These are phyloP conservation scores for Lagodon rhomboides DNA, from an alignment of 2,797 vertebrate species.

Conservation along the genomic window DNA sequence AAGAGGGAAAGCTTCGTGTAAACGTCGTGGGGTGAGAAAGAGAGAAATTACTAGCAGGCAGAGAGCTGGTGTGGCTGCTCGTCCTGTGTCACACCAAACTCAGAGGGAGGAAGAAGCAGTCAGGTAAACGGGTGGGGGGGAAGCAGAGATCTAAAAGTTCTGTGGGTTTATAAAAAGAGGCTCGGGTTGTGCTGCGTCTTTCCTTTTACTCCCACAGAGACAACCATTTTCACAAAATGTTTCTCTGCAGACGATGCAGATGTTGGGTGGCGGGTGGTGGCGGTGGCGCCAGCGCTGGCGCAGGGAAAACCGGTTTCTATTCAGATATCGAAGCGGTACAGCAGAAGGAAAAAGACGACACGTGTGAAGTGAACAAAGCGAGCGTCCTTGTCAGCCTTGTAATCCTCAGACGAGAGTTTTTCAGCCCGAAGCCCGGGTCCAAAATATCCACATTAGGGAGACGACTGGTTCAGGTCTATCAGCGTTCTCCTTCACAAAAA, in stretches of 20 bases:
- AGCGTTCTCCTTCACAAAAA: slow-evolving; percentile 26
- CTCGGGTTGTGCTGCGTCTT: slow-evolving; percentile 39
- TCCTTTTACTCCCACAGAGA: slow-evolving; percentile 16
- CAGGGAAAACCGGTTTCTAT: slow-evolving; percentile 17
- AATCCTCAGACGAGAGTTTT: slow-evolving; percentile 26
- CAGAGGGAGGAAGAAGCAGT: slow-evolving; percentile 12
- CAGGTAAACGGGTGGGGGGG: background rate
- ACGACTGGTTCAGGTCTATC: slow-evolving; percentile 3
- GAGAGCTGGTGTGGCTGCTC: slow-evolving; percentile 34
- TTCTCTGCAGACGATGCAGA: slow-evolving; percentile 4
- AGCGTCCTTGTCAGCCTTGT: slow-evolving; percentile 19
- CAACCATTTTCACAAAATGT: slow-evolving; percentile 21
- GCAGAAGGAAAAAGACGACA: slow-evolving; percentile 21
- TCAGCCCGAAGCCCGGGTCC: slow-evolving; percentile 18
- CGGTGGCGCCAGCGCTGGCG: background rate
- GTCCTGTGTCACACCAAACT: slow-evolving; percentile 27
- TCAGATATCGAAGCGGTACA: slow-evolving; percentile 25
- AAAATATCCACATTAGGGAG: slow-evolving; percentile 14
- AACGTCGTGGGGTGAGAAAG: slow-evolving; percentile 10
- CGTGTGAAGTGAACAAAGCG: slow-evolving; percentile 17
- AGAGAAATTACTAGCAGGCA: slow-evolving; percentile 39
- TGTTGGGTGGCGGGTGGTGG: background rate
- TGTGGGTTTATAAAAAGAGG: slow-evolving; percentile 32
- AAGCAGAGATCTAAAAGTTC: slow-evolving; percentile 7
- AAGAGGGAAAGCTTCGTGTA: slow-evolving; percentile 31